phyloP scores from a whole-genome alignment of 2,113 vertebrate species.

The Trogon surrucura region DNA sequence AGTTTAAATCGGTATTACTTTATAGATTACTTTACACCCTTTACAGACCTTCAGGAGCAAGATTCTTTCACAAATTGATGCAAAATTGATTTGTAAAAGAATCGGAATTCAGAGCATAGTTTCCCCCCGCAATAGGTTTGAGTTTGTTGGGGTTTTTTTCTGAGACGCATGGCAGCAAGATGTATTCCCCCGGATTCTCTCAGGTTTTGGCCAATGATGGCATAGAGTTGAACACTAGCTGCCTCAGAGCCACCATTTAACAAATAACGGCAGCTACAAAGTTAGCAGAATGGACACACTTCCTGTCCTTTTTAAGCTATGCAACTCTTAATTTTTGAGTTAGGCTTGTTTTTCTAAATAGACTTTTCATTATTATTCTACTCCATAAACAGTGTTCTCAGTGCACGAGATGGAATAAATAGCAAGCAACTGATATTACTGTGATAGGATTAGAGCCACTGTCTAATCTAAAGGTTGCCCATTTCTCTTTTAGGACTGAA shows the following conservation, averaged over 20 bases:
- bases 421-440: not conserved
- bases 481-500: conserved; percentile 79
- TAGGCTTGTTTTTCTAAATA: not conserved
- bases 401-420: not conserved
- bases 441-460: not conserved
- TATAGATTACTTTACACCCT: not conserved
- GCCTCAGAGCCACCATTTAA: not conserved
- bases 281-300: not conserved
- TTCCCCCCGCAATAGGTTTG: too few relatives aligned
- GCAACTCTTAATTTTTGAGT: not conserved
- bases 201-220: not conserved
- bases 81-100: not conserved
- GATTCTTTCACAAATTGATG: not conserved
- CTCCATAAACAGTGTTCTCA: not conserved
- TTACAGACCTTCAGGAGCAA: not conserved
- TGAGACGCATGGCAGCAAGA: not conserved
- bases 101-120: not conserved
- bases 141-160: not conserved
- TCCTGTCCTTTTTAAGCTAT: not conserved
- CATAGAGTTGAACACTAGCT: not conserved
- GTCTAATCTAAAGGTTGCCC: not conserved
- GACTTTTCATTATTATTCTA: not conserved
- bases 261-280: not conserved
- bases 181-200: not conserved
- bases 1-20: not conserved